A percentile compares a stretch with the other conserved stretches of the same genome.
These are phyloP conservation scores for Schrankia costaestrigalis DNA, from an alignment of 2,888 invertebrate species.

Conservation along the genomic window DNA sequence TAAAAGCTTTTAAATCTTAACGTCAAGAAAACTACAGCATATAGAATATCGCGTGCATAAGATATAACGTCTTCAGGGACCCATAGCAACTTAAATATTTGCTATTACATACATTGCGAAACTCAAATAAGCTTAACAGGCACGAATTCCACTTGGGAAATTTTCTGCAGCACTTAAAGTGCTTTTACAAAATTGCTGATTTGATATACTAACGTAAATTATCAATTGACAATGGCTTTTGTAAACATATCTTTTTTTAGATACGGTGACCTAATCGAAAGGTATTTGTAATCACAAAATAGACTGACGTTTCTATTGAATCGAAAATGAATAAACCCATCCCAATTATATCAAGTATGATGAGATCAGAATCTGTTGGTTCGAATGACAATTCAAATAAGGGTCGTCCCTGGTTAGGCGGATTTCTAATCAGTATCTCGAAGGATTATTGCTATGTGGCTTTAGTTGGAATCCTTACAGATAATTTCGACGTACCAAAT, in stretches of 20 bases:
- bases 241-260: constrained; percentile 19
- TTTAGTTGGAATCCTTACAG: constrained; percentile 34
- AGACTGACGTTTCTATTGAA: constrained; percentile 32
- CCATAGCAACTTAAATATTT: constrained; percentile 25
- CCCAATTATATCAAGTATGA: constrained; percentile 39
- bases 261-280: constrained; percentile 17
- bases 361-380: constrained; percentile 36
- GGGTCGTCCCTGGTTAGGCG: constrained; percentile 26
- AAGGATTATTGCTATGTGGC: constrained; percentile 33
- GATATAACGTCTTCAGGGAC: constrained; percentile 9
- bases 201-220: constrained; percentile 26
- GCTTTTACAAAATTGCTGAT: constrained; percentile 24
- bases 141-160: constrained; percentile 23
- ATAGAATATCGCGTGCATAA: constrained; percentile 10
- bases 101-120: constrained; percentile 15
- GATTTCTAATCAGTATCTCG: constrained; percentile 44
- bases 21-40: constrained; percentile 5
- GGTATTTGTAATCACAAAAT: constrained; percentile 24
- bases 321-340: constrained; percentile 38
- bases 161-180: constrained; percentile 18
- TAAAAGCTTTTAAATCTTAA: constrained; percentile 8
- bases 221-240: constrained; percentile 21
- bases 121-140: constrained; percentile 22
- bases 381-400: constrained; percentile 36
- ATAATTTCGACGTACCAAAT: constrained; percentile 31